Percentiles rank a stretch among this genome's conserved stretches.
These are phyloP conservation scores for Drosophila pallidifrons DNA, from an alignment of 1,140 invertebrate species.

Conservation along the genomic window DNA sequence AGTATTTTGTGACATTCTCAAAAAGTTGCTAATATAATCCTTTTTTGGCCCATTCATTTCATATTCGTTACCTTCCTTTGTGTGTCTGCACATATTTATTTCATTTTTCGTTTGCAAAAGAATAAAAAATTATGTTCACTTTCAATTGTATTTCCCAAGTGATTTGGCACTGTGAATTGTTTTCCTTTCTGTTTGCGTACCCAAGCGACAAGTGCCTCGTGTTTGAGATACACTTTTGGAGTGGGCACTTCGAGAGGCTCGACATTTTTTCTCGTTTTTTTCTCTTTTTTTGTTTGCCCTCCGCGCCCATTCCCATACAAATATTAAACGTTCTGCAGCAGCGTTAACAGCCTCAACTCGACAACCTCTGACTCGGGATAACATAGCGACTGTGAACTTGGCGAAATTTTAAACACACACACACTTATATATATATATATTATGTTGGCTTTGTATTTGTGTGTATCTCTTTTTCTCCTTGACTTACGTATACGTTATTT, in stretches of 20 bases:
- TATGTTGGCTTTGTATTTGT: conserved; percentile 5
- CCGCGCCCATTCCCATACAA: neutral
- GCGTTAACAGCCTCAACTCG: conserved; percentile 11
- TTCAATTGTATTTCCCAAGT: conserved; percentile 24
- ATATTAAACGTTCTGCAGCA: conserved; percentile 16
- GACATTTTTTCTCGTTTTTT: neutral
- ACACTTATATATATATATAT: neutral
- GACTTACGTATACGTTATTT: conserved; percentile 29
- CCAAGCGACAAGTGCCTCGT: conserved; percentile 20
- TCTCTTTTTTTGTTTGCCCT: neutral
- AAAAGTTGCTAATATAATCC: conserved; percentile 16
- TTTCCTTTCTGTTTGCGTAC: conserved; percentile 19
- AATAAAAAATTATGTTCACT: conserved; percentile 5
- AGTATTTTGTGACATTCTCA: neutral
- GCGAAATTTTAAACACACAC: neutral
- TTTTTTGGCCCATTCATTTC: neutral
- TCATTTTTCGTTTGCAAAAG: conserved; percentile 4
- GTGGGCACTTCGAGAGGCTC: conserved; percentile 14
- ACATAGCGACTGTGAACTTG: neutral
- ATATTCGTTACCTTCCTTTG: neutral
- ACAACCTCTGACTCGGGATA: neutral
- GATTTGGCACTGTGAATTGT: conserved; percentile 23
- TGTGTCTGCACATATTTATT: conserved; percentile 8
- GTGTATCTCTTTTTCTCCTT: neutral
- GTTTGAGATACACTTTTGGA: conserved; percentile 8